Evolutionary conservation across 2,888 invertebrate genomes (phyloP).

Genomic region (Andrena chrysosceles): DNA sequence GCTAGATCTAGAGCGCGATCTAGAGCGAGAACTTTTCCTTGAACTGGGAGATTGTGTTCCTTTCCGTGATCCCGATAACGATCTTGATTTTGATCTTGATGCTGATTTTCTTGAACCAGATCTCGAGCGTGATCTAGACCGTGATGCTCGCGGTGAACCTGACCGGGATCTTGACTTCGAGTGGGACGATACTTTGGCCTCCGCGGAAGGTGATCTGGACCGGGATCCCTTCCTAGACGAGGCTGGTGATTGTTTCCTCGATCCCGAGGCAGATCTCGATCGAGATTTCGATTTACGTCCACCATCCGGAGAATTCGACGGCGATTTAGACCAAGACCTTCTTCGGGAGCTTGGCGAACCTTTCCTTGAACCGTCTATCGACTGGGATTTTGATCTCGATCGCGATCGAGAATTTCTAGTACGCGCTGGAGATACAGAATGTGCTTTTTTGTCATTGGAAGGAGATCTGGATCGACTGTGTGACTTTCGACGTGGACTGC

Average conservation of each 20-base stretch:
- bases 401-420: constrained; percentile 59
- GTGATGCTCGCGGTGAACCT: constrained; percentile 49
- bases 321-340: constrained; percentile 54
- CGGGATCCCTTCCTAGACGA: constrained; percentile 68
- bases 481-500: constrained; percentile 41
- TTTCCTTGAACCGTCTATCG: constrained; percentile 42
- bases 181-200: constrained; percentile 28
- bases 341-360: constrained; percentile 51
- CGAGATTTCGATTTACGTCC: constrained; percentile 71
- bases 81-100: constrained; percentile 58
- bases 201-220: constrained; percentile 72
- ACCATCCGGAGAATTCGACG: constrained; percentile 35
- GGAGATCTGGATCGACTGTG: constrained; percentile 41
- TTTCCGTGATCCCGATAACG: constrained; percentile 72
- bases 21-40: constrained; percentile 70
- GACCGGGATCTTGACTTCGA: constrained; percentile 49
- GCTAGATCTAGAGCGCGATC: constrained; percentile 72
- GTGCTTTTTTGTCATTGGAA: constrained; percentile 46
- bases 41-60: constrained; percentile 74
- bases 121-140: constrained; percentile 74
- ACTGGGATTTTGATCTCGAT: constrained; percentile 65
- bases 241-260: constrained; percentile 60
- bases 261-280: constrained; percentile 69
- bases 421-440: constrained; percentile 57
- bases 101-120: constrained; percentile 59